A percentile compares a stretch with the other conserved stretches of the same genome.
phyloP scores from a whole-genome alignment of 2,797 vertebrate genomes.

The Acanthiza pusilla region DNA sequence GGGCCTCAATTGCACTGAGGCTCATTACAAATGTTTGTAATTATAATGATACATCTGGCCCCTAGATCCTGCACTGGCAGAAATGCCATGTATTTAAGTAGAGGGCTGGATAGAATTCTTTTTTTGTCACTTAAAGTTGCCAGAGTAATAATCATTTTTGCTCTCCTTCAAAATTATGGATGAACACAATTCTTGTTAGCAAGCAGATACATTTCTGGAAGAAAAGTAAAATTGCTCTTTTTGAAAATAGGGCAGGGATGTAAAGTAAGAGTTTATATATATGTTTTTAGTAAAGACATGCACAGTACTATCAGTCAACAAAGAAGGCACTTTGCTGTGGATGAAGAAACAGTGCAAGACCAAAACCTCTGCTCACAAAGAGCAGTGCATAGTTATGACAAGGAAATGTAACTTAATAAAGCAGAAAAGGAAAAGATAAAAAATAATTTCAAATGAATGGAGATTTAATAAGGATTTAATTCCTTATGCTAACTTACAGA shows the following conservation, averaged over 20 bases:
- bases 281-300: not conserved
- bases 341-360: not conserved
- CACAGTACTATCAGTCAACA: conserved; percentile 5
- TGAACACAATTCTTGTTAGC: conserved; percentile 49
- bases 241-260: conserved; percentile 35
- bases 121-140: conserved; percentile 38
- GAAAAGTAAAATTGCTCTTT: conserved; percentile 44
- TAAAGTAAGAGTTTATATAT: conserved; percentile 45
- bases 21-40: conserved; percentile 19
- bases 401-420: not conserved
- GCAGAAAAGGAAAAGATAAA: not conserved
- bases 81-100: not conserved
- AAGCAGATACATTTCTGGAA: conserved; percentile 60
- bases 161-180: conserved; percentile 30
- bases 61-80: not conserved
- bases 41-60: not conserved
- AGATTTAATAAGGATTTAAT: not conserved
- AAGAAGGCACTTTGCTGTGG: not conserved
- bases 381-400: not conserved
- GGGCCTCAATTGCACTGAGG: not conserved
- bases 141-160: conserved; percentile 47
- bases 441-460: not conserved
- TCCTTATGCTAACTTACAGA: not conserved
- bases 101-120: not conserved
- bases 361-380: not conserved